Evolutionary conservation across 2,888 invertebrate genomes (phyloP).

Genomic region (Dolomedes plantarius): DNA sequence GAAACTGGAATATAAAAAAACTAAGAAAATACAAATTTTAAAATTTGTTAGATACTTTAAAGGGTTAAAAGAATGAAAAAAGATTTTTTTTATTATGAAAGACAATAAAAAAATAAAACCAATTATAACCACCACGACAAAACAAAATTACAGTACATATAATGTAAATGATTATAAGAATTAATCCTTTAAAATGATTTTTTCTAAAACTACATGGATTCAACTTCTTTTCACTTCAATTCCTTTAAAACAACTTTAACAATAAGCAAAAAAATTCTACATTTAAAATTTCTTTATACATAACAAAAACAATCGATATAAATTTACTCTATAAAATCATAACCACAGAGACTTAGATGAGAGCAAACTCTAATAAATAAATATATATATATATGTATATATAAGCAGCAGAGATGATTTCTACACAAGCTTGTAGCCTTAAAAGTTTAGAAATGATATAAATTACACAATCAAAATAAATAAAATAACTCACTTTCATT

Average conservation of each 20-base stretch:
- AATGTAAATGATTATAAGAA: background rate
- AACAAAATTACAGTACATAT: no score
- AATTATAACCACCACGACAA: background rate
- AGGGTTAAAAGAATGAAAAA: background rate
- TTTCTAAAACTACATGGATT: background rate
- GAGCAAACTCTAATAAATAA: slow-evolving; percentile 11
- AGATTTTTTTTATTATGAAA: slow-evolving; percentile 4
- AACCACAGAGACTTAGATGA: background rate
- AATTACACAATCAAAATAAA: background rate
- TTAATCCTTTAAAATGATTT: background rate
- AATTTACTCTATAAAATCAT: slow-evolving; percentile 4
- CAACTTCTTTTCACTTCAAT: background rate
- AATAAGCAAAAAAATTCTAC: background rate
- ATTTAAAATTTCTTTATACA: slow-evolving; percentile 17
- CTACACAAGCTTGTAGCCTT: background rate
- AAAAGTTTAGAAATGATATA: background rate
- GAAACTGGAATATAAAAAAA: background rate
- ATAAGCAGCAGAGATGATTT: slow-evolving; percentile 27
- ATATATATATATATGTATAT: background rate
- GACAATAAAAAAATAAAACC: background rate
- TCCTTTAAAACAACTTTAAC: background rate
- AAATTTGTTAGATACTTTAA: background rate
- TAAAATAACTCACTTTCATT: background rate
- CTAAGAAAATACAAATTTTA: background rate
- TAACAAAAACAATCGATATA: slow-evolving; percentile 34